Conservation (phyloP, 2,113 vertebrate genomes). For the Ovis canadensis region DNA sequence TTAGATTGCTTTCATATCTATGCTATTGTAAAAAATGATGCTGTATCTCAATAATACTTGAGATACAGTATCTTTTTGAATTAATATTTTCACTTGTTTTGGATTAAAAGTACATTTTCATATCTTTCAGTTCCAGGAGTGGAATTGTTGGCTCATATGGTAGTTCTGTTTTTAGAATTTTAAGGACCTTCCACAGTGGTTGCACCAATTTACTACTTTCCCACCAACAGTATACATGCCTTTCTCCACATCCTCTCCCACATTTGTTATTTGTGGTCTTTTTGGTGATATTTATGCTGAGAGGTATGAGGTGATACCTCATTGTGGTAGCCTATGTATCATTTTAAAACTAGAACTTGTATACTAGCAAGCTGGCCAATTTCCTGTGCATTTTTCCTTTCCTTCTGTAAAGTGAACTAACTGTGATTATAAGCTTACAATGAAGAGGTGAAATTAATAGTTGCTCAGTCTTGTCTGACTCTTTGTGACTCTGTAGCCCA, state of each 20-base stretch:
- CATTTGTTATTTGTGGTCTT: neutral
- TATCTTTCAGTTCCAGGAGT: neutral
- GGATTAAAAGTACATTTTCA: neutral
- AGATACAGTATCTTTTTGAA: neutral
- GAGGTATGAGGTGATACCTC: neutral
- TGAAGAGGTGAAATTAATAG: neutral
- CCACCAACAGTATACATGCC: neutral
- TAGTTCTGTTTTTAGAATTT: neutral
- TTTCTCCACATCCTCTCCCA: neutral
- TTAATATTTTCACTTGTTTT: neutral
- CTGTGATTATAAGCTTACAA: neutral
- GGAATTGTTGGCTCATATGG: neutral
- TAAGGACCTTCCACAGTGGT: neutral
- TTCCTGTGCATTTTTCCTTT: neutral
- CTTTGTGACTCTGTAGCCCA: neutral
- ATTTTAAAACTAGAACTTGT: constrained; percentile 20
- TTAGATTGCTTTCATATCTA: neutral
- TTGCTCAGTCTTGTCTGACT: neutral
- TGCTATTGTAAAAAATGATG: neutral
- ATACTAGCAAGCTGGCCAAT: neutral
- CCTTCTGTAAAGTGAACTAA: neutral
- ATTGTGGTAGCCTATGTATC: neutral
- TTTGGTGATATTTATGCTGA: neutral
- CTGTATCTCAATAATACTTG: neutral
- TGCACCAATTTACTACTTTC: neutral